A percentile compares a stretch with the other conserved stretches of the same genome.
Evolutionary conservation across 2,888 invertebrate genomes (phyloP).

Genomic region (Adelphocoris suturalis): DNA sequence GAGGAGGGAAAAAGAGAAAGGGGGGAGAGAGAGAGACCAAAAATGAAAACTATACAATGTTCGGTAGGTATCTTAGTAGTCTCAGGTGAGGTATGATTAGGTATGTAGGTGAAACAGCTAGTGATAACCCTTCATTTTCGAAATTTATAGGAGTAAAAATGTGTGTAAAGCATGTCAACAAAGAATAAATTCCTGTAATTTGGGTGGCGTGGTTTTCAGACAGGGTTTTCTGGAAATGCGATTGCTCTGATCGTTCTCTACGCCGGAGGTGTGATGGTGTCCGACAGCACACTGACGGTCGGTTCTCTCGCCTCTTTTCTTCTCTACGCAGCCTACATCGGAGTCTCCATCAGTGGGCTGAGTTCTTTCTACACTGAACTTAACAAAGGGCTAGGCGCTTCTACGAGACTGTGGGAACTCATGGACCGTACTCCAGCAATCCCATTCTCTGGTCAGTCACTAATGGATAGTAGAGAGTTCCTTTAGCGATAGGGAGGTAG

Average conservation of each 20-base stretch:
- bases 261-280: constrained; percentile 93
- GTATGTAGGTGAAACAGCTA: no score
- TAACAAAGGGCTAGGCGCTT: constrained; percentile 95
- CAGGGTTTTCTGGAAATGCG: constrained; percentile 92
- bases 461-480: background rate
- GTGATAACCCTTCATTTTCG: no score
- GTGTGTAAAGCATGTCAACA: no score
- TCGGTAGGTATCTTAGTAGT: no score
- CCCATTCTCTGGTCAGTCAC: constrained; percentile 53
- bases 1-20: no score
- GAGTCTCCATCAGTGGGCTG: constrained; percentile 93
- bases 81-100: no score
- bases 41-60: no score
- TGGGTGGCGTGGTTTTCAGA: constrained; percentile 79
- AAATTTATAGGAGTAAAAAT: no score
- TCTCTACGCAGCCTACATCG: constrained; percentile 95
- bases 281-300: constrained; percentile 87
- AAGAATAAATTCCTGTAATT: no score
- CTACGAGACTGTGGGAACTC: constrained; percentile 92
- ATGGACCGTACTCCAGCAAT: constrained; percentile 86
- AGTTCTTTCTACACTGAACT: constrained; percentile 95
- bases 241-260: constrained; percentile 95
- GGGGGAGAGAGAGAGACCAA: no score
- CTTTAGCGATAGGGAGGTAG: no score
- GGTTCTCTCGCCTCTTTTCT: constrained; percentile 96